phyloP scores from a whole-genome alignment of 2,113 vertebrate genomes.

The Himantopus leucocephalus region DNA sequence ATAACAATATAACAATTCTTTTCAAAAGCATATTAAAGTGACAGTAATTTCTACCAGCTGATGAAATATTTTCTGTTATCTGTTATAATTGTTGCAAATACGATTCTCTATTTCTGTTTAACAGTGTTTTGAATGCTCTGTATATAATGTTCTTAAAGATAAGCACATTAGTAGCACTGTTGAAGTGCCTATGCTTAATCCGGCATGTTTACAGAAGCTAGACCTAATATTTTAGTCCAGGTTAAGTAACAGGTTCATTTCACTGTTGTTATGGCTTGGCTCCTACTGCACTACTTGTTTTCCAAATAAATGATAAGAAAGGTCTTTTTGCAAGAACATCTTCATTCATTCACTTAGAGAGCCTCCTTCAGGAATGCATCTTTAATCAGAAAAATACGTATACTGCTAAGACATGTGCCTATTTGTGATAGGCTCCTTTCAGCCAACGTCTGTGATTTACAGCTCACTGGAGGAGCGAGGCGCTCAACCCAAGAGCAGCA shows the following conservation, averaged over 20 bases:
- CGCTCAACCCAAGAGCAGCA: background rate
- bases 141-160: background rate
- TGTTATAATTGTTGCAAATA: background rate
- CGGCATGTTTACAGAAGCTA: background rate
- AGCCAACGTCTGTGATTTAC: background rate
- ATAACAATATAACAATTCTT: background rate
- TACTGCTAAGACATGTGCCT: background rate
- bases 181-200: background rate
- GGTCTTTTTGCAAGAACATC: background rate
- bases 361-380: background rate
- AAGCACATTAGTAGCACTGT: background rate
- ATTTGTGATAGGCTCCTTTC: background rate
- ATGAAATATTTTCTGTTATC: background rate
- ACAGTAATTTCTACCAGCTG: background rate
- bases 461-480: background rate
- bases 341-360: background rate
- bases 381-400: background rate
- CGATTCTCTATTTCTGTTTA: background rate
- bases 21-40: background rate
- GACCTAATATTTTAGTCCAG: background rate
- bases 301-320: background rate
- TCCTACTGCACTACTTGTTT: background rate
- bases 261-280: background rate
- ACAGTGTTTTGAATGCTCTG: background rate
- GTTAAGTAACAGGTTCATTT: background rate